These are phyloP conservation scores for Gracilinanus agilis DNA, from an alignment of 2,113 vertebrate genomes.

Conservation along the genomic window DNA sequence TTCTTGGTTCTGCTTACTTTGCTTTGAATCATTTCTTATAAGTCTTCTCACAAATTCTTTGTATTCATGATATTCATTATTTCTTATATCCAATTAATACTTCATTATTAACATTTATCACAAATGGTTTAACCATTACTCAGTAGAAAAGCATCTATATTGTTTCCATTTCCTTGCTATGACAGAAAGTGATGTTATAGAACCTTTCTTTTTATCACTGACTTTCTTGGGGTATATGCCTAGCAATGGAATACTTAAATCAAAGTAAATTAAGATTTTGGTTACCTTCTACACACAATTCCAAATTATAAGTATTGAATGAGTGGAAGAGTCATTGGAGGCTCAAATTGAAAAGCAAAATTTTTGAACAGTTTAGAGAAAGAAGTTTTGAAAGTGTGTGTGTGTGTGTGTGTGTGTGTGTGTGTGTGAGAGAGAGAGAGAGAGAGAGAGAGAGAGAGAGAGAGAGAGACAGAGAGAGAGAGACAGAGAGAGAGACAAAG, in stretches of 20 bases:
- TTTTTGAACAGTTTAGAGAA: not conserved
- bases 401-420: too few species aligned
- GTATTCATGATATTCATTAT: not conserved
- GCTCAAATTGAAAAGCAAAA: not conserved
- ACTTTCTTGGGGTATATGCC: not conserved
- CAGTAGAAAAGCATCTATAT: not conserved
- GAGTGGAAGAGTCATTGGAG: not conserved
- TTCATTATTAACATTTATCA: not conserved
- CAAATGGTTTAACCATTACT: not conserved
- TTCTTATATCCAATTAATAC: not conserved
- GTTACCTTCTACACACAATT: not conserved
- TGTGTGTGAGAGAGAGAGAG: too few species aligned
- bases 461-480: too few species aligned
- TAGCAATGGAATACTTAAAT: not conserved
- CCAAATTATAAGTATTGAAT: not conserved
- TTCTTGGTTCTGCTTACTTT: not conserved
- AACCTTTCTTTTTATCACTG: not conserved
- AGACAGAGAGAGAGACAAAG: too few species aligned
- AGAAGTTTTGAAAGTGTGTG: not conserved
- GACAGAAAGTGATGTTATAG: not conserved
- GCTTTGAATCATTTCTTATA: not conserved
- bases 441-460: too few species aligned
- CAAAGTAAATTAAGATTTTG: not conserved
- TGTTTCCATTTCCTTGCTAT: not conserved
- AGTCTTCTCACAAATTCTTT: not conserved